phyloP scores from a whole-genome alignment of 2,888 invertebrate genomes.

The Oligia latruncula region DNA sequence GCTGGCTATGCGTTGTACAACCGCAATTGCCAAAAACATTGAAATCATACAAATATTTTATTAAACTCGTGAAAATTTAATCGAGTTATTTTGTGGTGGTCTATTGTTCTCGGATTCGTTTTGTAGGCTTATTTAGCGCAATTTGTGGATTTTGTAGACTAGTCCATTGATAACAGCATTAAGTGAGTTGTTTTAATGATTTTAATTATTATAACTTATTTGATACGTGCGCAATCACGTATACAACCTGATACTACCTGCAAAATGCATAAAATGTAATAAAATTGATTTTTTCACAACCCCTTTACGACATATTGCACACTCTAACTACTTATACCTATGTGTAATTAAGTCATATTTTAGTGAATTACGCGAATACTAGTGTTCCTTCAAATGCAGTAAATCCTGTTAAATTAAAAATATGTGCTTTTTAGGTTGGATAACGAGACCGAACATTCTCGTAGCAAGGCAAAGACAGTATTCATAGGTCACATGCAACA shows the following conservation, averaged over 20 bases:
- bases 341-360: not conserved
- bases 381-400: not conserved
- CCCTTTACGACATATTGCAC: not conserved
- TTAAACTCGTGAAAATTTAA: conserved; percentile 5
- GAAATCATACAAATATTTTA: conserved; percentile 35
- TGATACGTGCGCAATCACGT: no score
- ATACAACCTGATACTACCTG: not conserved
- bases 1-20: conserved; percentile 20
- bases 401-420: conserved; percentile 11
- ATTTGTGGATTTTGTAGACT: conserved; percentile 1
- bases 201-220: not conserved
- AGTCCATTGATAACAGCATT: not conserved
- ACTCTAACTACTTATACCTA: not conserved
- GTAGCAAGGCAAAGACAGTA: conserved; percentile 65
- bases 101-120: not conserved
- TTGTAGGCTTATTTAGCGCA: not conserved
- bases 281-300: not conserved
- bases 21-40: conserved; percentile 47
- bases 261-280: not conserved
- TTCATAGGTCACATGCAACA: conserved; percentile 83
- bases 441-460: conserved; percentile 44
- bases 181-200: not conserved
- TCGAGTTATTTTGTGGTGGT: not conserved
- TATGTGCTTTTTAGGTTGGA: conserved; percentile 9
- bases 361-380: not conserved